Evolutionary conservation across 2,888 invertebrate genomes (phyloP).

Genomic region (Athripsodes cinereus): DNA sequence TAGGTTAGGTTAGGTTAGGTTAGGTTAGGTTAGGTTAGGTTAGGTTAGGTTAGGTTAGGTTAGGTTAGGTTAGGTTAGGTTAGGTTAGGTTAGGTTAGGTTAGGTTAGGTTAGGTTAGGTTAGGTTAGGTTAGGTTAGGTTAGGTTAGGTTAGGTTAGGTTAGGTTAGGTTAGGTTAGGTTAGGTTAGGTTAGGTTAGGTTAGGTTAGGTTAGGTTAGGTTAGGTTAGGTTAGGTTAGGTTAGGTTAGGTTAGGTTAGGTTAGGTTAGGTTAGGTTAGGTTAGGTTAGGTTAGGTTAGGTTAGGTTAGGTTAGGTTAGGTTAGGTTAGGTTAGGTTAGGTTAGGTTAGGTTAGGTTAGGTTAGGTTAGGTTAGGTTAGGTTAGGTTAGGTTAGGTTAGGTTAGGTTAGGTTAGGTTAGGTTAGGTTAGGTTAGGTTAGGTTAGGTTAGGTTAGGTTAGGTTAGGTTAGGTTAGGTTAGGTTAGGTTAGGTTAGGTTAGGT

Average conservation of each 20-base stretch:
- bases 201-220: constrained; percentile 22
- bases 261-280: constrained; percentile 23
- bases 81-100: constrained; percentile 27
- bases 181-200: constrained; percentile 22
- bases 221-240: constrained; percentile 18
- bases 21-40: constrained; percentile 26
- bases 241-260: constrained; percentile 21
- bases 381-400: constrained; percentile 22
- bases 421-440: constrained; percentile 22
- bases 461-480: constrained; percentile 23
- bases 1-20: constrained; percentile 22
- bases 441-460: constrained; percentile 23
- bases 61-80: constrained; percentile 28
- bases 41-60: constrained; percentile 23
- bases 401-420: constrained; percentile 21
- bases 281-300: constrained; percentile 23
- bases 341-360: constrained; percentile 22
- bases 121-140: constrained; percentile 25
- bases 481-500: constrained; percentile 17
- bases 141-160: constrained; percentile 23
- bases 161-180: constrained; percentile 24
- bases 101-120: constrained; percentile 25
- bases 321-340: constrained; percentile 23
- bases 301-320: constrained; percentile 22
- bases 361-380: constrained; percentile 22